A percentile compares a stretch with the other conserved stretches of the same genome.
Evolutionary conservation across 2,888 invertebrate genomes (phyloP).

Genomic region (Achlya flavicornis): DNA sequence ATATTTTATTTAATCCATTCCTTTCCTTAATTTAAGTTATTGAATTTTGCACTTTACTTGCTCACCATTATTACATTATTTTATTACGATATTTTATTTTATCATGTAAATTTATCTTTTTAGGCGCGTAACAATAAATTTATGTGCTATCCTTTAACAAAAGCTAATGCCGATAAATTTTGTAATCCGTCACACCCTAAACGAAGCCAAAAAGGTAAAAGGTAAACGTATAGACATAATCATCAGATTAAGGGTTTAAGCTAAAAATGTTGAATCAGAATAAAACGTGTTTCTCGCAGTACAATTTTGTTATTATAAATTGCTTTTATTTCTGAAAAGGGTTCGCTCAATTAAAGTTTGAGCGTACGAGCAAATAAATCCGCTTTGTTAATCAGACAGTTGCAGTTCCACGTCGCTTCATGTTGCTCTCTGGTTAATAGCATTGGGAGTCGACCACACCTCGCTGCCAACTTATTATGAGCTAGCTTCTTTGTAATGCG

Average conservation of each 20-base stretch:
- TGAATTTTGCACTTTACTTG: background rate
- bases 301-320: constrained; percentile 14
- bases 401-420: constrained; percentile 10
- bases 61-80: background rate
- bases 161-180: too few species aligned
- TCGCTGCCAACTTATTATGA: constrained; percentile 20
- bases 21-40: background rate
- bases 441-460: constrained; percentile 21
- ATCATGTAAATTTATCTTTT: background rate
- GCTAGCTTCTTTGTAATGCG: constrained; percentile 23
- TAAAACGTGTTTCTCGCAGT: too few species aligned
- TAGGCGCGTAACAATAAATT: too few species aligned
- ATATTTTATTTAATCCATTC: background rate
- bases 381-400: constrained; percentile 25
- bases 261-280: too few species aligned
- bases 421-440: constrained; percentile 20
- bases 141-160: too few species aligned
- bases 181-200: too few species aligned
- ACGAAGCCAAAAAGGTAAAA: too few species aligned
- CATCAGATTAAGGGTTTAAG: too few species aligned
- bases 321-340: constrained; percentile 34
- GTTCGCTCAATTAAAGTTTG: constrained; percentile 1
- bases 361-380: constrained; percentile 24
- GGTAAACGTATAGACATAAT: too few species aligned
- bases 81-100: background rate